These are phyloP conservation scores for Hypomesus transpacificus DNA, from an alignment of 2,113 vertebrate genomes.

Conservation along the genomic window DNA sequence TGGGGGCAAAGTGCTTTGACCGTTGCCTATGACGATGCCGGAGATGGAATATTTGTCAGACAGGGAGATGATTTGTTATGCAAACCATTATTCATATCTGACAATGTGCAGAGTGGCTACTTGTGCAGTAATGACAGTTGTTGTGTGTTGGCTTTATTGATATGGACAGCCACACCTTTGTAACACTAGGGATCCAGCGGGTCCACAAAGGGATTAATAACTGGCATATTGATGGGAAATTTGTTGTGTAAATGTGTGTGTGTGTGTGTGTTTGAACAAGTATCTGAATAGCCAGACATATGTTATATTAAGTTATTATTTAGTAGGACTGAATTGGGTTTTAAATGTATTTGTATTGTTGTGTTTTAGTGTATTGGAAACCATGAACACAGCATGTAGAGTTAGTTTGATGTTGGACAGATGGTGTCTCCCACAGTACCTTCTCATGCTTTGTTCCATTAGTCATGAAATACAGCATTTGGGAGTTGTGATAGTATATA, in stretches of 20 bases:
- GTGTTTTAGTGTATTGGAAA: not conserved
- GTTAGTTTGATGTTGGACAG: not conserved
- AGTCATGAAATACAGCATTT: not conserved
- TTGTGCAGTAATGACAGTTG: conserved; percentile 69
- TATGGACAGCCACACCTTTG: conserved; percentile 70
- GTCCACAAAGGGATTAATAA: conserved; percentile 43
- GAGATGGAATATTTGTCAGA: conserved; percentile 54
- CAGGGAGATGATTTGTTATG: conserved; percentile 66
- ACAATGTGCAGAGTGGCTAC: conserved; percentile 62
- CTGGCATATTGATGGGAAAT: conserved; percentile 38
- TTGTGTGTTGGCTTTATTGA: conserved; percentile 61
- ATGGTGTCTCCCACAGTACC: too few species aligned
- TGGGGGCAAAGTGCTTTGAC: conserved; percentile 47
- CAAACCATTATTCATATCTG: conserved; percentile 69
- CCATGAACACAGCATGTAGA: conserved; percentile 5
- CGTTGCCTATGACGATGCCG: conserved; percentile 22
- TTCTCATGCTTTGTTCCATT: too few species aligned
- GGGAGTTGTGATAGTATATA: not conserved
- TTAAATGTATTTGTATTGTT: not conserved
- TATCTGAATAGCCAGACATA: not conserved
- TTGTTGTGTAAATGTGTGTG: conserved; percentile 3
- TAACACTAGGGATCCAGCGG: conserved; percentile 35
- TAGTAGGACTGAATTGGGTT: too few species aligned
- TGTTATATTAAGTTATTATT: too few species aligned
- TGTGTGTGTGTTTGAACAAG: conserved; percentile 5